Percentiles rank a stretch among this genome's conserved stretches.
Conservation (phyloP, 2,113 vertebrate genomes). For the Empidonax traillii region DNA sequence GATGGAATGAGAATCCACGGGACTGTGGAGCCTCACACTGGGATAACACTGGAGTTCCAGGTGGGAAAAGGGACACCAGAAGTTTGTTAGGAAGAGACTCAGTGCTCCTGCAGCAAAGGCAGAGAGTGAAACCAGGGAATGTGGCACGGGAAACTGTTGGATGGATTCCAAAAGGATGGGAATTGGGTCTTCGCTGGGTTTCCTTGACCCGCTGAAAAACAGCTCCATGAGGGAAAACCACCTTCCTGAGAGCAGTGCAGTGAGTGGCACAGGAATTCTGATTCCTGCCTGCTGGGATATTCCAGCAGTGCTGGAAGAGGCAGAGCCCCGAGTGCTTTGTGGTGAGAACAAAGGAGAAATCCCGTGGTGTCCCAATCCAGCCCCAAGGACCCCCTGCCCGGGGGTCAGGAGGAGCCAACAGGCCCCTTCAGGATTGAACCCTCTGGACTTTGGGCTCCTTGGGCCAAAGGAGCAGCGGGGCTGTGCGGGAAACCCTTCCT, state of each 20-base stretch:
- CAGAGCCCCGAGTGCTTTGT: not conserved
- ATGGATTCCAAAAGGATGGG: not conserved
- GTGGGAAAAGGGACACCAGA: not conserved
- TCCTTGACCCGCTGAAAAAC: not conserved
- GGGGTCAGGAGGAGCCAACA: not conserved
- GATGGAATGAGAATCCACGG: not conserved
- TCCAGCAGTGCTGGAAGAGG: rapidly evolving
- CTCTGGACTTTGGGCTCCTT: rapidly evolving
- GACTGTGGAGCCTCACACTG: not conserved
- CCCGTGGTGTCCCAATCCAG: not conserved
- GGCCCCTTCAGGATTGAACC: rapidly evolving
- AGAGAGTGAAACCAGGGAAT: not conserved
- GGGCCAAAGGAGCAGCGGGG: not conserved
- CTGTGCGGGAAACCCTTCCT: not conserved
- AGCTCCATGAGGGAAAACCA: not conserved
- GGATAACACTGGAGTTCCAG: not conserved
- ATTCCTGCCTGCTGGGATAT: not conserved
- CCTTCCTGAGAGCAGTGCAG: not conserved
- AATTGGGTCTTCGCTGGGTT: not conserved
- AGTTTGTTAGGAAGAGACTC: not conserved
- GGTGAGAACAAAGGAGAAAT: not conserved
- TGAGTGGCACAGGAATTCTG: not conserved
- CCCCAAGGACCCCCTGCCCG: not conserved
- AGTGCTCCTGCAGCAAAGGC: not conserved
- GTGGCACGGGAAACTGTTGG: rapidly evolving